Base-by-base conservation (phyloP, 2,113 vertebrate species). In the Tachysurus fulvidraco region DNA sequence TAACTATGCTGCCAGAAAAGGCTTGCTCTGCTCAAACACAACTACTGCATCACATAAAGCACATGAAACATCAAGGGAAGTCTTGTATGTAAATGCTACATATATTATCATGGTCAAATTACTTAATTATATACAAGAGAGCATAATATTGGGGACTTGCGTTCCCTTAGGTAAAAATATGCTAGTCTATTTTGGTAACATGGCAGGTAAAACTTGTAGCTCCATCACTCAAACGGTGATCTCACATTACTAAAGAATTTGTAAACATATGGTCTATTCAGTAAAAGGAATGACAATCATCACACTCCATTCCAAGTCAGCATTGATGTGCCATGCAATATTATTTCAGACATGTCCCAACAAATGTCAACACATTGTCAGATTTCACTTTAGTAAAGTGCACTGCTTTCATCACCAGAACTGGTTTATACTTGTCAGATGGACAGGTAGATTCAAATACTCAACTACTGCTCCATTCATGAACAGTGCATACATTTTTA, bases 331-430 rank as follows among this genome's bases (percentile, higher is more conserved):
- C 21, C 74, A 81, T 6, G 52, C 28, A 69, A 69, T 17, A 65
- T 76, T 4, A 41, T 83, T 83, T 86, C 83, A 60, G 84, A 89
- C 89, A 90, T 90, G 89, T 82, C 85, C 84, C 78, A 86, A 85
- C 86, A 76, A 86, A 90, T 83, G 85, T 89, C 84, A 92, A 86
- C 79, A 88, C 65, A 59, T 81, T 76, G 77, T 90, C 86, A 88
- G 85, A 91, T 81, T 89, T 89, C 78, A 90, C 84, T 87, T 90
- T 84, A 91, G 85, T 91, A 91, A 92, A 92, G 90, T 92, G 90
- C 91, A 92, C 87, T 86, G 87, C 88, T 89, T 90, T 88, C 79
- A 59, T 87, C 88, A 84, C 57, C 82, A 64, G 28, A 88, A 13
- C 57, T 30, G 71, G 25, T 77, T 81, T 83, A 54, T 67, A 54